A percentile compares a stretch with the other conserved stretches of the same genome.
Evolutionary conservation across 1,140 invertebrate species (phyloP).

Genomic region (Drosophila ficusphila): DNA sequence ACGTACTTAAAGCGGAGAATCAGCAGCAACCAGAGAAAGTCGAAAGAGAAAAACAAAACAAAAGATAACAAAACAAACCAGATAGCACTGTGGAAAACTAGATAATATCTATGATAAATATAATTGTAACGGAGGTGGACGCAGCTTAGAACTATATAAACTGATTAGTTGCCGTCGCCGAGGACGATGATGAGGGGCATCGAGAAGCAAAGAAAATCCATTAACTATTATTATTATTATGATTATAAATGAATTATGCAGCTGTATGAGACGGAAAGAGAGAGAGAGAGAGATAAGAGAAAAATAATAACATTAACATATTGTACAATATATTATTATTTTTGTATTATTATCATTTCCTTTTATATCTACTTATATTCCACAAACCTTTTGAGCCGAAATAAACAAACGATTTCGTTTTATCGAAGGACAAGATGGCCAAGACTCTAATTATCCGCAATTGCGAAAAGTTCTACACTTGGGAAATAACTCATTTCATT

Average conservation of each 20-base stretch:
- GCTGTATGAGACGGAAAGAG: conserved; percentile 32
- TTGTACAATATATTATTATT: conserved; percentile 69
- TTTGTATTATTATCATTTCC: conserved; percentile 47
- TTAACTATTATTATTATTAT: conserved; percentile 67
- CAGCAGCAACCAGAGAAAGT: conserved; percentile 29
- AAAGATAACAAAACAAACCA: conserved; percentile 11
- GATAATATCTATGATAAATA: conserved; percentile 74
- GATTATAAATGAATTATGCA: conserved; percentile 52
- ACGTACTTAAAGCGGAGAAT: conserved; percentile 69
- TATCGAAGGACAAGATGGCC: conserved; percentile 41
- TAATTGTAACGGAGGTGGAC: conserved; percentile 39
- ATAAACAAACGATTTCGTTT: conserved; percentile 74
- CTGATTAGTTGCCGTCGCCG: conserved; percentile 26
- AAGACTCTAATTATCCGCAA: neutral
- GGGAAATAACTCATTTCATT: too few relatives aligned
- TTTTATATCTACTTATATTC: conserved; percentile 55
- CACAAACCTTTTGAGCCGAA: conserved; percentile 63
- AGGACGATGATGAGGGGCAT: conserved; percentile 9
- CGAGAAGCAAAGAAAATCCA: conserved; percentile 46
- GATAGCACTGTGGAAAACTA: conserved; percentile 72
- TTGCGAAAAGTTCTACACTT: too few relatives aligned
- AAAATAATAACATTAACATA: conserved; percentile 55
- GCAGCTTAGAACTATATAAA: conserved; percentile 45
- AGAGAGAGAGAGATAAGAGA: conserved; percentile 15
- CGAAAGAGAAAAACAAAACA: neutral